Evolutionary conservation across 2,888 invertebrate species (phyloP).

Genomic region (Synanthedon andrenaeformis): DNA sequence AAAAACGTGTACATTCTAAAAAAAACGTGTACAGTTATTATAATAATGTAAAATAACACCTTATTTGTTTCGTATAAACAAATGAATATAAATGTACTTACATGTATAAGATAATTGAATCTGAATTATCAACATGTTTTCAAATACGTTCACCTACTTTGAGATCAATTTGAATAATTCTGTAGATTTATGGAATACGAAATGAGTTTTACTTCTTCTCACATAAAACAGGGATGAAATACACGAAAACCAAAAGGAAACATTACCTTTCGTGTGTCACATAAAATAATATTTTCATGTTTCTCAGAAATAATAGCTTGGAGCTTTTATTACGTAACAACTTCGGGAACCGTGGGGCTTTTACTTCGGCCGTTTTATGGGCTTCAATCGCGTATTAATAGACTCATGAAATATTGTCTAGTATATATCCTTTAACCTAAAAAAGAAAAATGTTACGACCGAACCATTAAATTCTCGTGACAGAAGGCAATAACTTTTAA

Average conservation of each 20-base stretch:
- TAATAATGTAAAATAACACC: not conserved
- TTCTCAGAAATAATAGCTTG: not conserved
- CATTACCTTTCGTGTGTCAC: not conserved
- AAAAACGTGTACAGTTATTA: no score
- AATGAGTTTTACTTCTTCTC: not conserved
- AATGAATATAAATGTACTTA: not conserved
- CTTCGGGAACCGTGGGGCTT: not conserved
- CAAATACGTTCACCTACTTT: not conserved
- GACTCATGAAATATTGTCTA: not conserved
- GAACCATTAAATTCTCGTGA: no score
- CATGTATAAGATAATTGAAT: not conserved
- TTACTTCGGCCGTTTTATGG: not conserved
- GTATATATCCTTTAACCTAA: no score
- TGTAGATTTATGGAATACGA: not conserved
- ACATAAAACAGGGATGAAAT: slow-evolving; percentile 5
- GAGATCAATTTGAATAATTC: not conserved
- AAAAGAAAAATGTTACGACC: no score
- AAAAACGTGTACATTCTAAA: no score
- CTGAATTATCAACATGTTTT: not conserved
- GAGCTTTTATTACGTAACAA: not conserved
- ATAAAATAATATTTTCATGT: not conserved
- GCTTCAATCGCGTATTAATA: not conserved
- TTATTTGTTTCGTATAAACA: not conserved
- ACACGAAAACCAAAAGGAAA: not conserved
- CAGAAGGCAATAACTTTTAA: no score